Conservation (phyloP, 35 echinoderm and acorn worm species). For the Apostichopus californicus region DNA sequence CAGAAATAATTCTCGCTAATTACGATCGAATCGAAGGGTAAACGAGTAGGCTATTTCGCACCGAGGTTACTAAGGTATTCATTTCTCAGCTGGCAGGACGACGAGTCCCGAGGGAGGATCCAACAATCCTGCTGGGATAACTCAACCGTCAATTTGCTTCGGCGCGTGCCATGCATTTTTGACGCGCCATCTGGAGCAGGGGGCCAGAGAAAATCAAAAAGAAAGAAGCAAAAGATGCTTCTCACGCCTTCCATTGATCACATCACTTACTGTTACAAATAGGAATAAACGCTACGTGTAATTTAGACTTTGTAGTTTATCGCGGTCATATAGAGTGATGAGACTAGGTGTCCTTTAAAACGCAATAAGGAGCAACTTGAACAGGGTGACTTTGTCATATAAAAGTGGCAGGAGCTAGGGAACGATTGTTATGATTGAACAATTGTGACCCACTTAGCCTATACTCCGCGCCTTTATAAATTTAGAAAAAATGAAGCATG, state of each 20-base stretch:
- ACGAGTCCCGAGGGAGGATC: neutral
- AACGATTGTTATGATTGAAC: no score
- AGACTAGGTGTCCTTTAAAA: no score
- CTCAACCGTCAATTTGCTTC: slow-evolving; percentile 36
- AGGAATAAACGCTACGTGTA: slow-evolving; percentile 20
- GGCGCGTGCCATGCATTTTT: slow-evolving; percentile 37
- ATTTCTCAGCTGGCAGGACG: slow-evolving; percentile 29
- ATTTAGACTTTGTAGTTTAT: neutral
- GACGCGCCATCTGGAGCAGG: slow-evolving; percentile 31
- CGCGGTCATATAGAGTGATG: neutral
- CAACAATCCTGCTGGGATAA: slow-evolving; percentile 37
- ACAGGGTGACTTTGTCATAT: no score
- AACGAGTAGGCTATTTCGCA: neutral
- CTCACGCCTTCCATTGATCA: neutral
- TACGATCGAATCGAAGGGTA: slow-evolving; percentile 31
- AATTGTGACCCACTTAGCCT: no score
- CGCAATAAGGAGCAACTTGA: no score
- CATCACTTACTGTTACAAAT: slow-evolving; percentile 35
- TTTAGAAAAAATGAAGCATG: no score
- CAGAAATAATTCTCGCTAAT: slow-evolving; percentile 45
- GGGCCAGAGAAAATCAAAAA: neutral
- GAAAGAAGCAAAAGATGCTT: neutral
- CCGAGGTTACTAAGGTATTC: neutral
- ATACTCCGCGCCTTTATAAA: no score
- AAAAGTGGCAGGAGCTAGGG: no score